A percentile compares a stretch with the other conserved stretches of the same genome.
These are phyloP conservation scores for Anthophora plumipes DNA, from an alignment of 2,888 invertebrate genomes.

Conservation along the genomic window DNA sequence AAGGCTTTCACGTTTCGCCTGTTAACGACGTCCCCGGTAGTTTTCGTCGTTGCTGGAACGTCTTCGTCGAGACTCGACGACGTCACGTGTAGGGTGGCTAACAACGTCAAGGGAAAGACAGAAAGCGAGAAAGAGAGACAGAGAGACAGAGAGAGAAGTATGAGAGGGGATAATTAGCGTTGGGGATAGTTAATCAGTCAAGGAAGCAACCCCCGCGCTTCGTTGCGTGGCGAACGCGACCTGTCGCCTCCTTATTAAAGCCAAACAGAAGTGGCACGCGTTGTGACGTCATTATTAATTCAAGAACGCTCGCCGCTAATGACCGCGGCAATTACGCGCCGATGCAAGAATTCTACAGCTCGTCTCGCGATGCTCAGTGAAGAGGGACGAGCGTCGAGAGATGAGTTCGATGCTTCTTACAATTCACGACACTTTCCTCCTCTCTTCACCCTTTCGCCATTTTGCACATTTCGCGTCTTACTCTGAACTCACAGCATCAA, in stretches of 20 bases:
- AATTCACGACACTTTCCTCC: background rate
- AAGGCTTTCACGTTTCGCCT: constrained; percentile 68
- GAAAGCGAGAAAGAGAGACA: no score
- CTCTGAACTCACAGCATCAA: no score
- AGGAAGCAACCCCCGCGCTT: constrained; percentile 75
- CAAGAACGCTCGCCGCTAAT: constrained; percentile 57
- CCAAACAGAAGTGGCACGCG: constrained; percentile 56
- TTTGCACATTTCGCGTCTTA: background rate
- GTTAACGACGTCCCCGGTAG: constrained; percentile 67
- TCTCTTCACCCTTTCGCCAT: background rate
- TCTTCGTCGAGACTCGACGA: constrained; percentile 60
- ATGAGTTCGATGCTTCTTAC: constrained; percentile 5
- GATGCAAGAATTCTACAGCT: constrained; percentile 31
- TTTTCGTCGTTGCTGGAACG: constrained; percentile 35
- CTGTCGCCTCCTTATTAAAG: constrained; percentile 81
- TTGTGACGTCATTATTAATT: constrained; percentile 68
- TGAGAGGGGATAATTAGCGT: constrained; percentile 78
- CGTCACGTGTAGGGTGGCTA: constrained; percentile 78
- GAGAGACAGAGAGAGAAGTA: no score
- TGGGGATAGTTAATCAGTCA: constrained; percentile 81
- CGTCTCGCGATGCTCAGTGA: background rate
- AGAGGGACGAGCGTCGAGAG: background rate
- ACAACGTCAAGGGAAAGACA: no score
- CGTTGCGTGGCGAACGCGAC: constrained; percentile 71
- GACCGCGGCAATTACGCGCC: constrained; percentile 56